Evolutionary conservation across 2,888 invertebrate genomes (phyloP).

Genomic region (Kryphioiulus occultus): DNA sequence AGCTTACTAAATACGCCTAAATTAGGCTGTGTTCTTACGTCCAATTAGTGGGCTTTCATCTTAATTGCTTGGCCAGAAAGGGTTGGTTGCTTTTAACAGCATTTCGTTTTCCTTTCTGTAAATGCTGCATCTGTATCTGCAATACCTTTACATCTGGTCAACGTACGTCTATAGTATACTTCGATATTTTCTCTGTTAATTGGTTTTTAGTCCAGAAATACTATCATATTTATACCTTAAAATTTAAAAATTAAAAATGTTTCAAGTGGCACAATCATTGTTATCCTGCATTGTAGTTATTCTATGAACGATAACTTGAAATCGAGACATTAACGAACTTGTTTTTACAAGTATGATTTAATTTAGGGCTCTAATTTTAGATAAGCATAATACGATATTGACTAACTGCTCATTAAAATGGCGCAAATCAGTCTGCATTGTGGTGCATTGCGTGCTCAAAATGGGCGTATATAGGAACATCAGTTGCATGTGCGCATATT

Average conservation of each 20-base stretch:
- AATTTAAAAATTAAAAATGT: too few relatives aligned
- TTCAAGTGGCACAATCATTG: too few relatives aligned
- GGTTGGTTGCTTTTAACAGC: background rate
- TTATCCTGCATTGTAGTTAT: too few relatives aligned
- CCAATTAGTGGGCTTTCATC: background rate
- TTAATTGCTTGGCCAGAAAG: background rate
- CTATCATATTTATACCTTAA: too few relatives aligned
- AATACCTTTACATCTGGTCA: too few relatives aligned
- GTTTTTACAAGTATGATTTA: background rate
- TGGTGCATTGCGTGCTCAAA: background rate
- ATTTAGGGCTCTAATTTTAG: background rate
- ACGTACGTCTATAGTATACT: too few relatives aligned
- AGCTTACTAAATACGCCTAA: background rate
- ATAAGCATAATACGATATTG: background rate
- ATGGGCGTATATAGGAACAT: background rate
- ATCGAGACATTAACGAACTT: background rate
- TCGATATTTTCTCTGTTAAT: too few relatives aligned
- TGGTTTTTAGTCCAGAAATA: too few relatives aligned
- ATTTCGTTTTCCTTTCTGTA: background rate
- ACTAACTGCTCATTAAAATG: background rate
- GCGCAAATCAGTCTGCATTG: conserved; percentile 1
- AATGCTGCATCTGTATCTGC: too few relatives aligned
- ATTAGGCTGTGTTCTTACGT: background rate
- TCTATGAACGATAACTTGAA: background rate
- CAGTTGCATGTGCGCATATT: background rate